Evolutionary conservation across 53 echinoderm and acorn worm species (phyloP), one percentile per base, ranked within the genome.

Genomic region (Temnopleurus reevesii): DNA sequence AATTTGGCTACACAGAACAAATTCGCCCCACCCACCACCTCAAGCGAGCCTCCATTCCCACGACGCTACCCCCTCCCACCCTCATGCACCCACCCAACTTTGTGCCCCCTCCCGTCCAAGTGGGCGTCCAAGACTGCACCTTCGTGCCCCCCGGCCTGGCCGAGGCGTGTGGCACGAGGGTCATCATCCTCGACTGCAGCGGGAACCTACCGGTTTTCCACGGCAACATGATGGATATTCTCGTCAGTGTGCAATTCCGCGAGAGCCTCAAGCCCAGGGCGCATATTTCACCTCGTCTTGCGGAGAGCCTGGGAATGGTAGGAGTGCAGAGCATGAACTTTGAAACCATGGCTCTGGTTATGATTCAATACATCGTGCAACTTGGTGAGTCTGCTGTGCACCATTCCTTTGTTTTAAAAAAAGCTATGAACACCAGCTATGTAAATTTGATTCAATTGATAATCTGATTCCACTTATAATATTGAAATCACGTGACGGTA

Each of bases 321-420:
- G 93, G 94, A 4, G 91, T 91, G 80, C 95, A 93, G 89, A 92
- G 87, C 18, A 89, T 97, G 80, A 97, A 95, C 89, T 92, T 97
- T 89, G 95, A 95, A 89, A 95, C 97, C 12, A 97, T 95, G 92
- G 95, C 91, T 2, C 95, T 97, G 28, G 92, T 95, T n/a, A 95
- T 95, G 89, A 94, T 97, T 18, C 95, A 97, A 81, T 97, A 97
- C 58, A 88, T 97, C 29, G 92, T 97, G 7, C 97, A 97, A 79
- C 89, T 97, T 8, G 97, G 97, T 97, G 84, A 95, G 95, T 47
- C 31, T 36, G 10, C 10, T 51, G 53, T 51, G 53, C 53, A 51
- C 53, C 53, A 51, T 51, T 10, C 53, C 53, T 51, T 51, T 51
- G 8, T 51, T 51, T 51, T 15, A 51, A 51, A 51, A 10, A 51